Evolutionary conservation across 2,888 invertebrate genomes (phyloP), one percentile per base, ranked within the genome.

Genomic region (Polydrusus tereticollis): DNA sequence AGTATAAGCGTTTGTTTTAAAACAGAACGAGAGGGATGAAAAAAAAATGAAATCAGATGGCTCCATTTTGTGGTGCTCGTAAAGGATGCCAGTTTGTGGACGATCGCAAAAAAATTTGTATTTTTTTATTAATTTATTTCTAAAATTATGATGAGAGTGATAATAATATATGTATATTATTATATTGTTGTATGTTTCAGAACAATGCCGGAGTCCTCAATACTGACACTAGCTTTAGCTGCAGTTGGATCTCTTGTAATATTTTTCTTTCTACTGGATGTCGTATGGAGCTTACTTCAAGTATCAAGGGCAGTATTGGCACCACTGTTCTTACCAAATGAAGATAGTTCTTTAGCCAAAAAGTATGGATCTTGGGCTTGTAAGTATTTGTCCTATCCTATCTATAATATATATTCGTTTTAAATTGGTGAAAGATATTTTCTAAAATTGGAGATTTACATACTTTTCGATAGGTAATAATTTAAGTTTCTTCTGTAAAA

Each of bases 281-380:
- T 67, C 0, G 43, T 69, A n/a, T 73, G 65, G 73, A 60, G 90
- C 76, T 81, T 90, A 0, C 77, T 91, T 72, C 88, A 90, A 78
- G 86, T 90, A 66, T 78, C 88, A 47, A 87, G 89, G 77, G 89
- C 91, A 1, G 83, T 91, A 79, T 83, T 93, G 81, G 89, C 89
- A 82, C 93, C 93, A 20, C 90, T 89, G 78, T 90, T 93, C 80
- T 86, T 90, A 76, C 90, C 91, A 0, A 82, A 89, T 64, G 88
- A 91, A 80, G 90, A 90, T 76, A 86, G 88, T 12, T 78, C 81
- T 0, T 83, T 93, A 66, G 81, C 86, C 38, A 89, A 91, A 81
- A 91, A 90, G 83, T 96, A 90, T 83, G 96, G 96, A 79, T 87
- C 91, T 73, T 96, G 96, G 96, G 96, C 96, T 83, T 93, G 96